Evolutionary conservation across 2,888 invertebrate species (phyloP), one percentile per base, ranked within the genome.

Genomic region (Mesopsocus fuscifrons): DNA sequence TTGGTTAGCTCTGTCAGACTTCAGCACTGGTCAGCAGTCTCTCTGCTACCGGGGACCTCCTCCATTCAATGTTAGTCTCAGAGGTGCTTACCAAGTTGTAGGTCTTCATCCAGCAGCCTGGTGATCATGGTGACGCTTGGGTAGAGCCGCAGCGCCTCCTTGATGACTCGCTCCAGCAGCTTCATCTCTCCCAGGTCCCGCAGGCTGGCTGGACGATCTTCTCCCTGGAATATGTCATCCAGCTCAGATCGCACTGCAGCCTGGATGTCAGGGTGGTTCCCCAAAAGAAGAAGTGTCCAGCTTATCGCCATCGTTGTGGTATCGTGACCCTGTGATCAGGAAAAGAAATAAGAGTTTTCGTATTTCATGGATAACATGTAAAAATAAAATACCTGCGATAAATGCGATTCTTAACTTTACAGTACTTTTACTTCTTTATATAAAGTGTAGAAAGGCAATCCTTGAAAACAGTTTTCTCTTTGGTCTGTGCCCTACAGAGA

Each of bases 231-330:
- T 17, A 44, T 45, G 15, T n/a, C 15, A 41, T 59, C 53, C 31
- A 68, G 53, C 55, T 71, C 67, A 20, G 63, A 53, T 50, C 53
- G 61, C 47, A 57, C 57, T 53, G 63, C 65, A 6, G 57, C 54
- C 60, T 64, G 71, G 1, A 67, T 53, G 20, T 65, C 61, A 3
- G 62, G 61, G 50, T 67, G 58, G 43, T 65, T 60, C 1, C 72
- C 68, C 1, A 73, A 55, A 45, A 68, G 58, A 49, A 62, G 65
- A 0, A 68, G 54, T 1, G 64, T 55, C 52, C 67, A 73, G 0
- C 61, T 58, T 8, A 72, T 59, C 1, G 67, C 71, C 1, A 72
- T 68, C 0, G 70, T 66, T 0, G 71, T 71, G 0, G 72, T 72
- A 47, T 72, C 53, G 45, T 52, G 52, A n/a, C 53, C 53, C 52